Percentiles rank a stretch among this genome's conserved stretches.
phyloP scores from a whole-genome alignment of 2,888 invertebrate genomes.

The Colletes collaris region DNA sequence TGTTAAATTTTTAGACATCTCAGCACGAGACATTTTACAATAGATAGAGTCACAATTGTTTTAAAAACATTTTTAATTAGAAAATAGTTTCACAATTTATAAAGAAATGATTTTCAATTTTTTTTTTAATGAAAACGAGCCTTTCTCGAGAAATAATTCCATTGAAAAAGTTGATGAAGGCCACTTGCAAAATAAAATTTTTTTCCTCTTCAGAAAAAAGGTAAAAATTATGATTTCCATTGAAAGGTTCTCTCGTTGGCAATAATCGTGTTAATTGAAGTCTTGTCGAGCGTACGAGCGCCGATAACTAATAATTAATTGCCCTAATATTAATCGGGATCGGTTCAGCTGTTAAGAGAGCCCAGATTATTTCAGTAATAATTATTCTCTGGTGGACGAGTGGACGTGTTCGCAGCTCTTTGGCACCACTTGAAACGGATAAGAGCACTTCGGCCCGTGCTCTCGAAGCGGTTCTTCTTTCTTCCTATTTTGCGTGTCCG shows the following conservation, averaged over 20 bases:
- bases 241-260: neutral
- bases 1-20: too few relatives aligned
- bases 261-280: slow-evolving; percentile 44
- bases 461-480: slow-evolving; percentile 37
- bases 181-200: too few relatives aligned
- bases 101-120: too few relatives aligned
- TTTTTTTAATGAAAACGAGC: too few relatives aligned
- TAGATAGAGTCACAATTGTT: too few relatives aligned
- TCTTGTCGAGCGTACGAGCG: slow-evolving; percentile 35
- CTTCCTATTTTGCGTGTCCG: slow-evolving; percentile 41
- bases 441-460: slow-evolving; percentile 27
- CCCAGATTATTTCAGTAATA: slow-evolving; percentile 52
- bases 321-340: slow-evolving; percentile 34
- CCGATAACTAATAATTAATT: slow-evolving; percentile 52
- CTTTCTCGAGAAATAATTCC: too few relatives aligned
- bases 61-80: too few relatives aligned
- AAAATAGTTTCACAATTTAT: too few relatives aligned
- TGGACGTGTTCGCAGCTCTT: slow-evolving; percentile 47
- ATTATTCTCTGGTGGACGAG: slow-evolving; percentile 48
- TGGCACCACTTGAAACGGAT: slow-evolving; percentile 46
- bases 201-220: too few relatives aligned
- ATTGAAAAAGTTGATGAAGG: too few relatives aligned
- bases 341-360: slow-evolving; percentile 28
- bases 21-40: too few relatives aligned
- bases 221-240: too few relatives aligned